Percentiles rank a stretch among this genome's conserved stretches.
phyloP scores from a whole-genome alignment of 1,140 invertebrate species.

The Atta texana region DNA sequence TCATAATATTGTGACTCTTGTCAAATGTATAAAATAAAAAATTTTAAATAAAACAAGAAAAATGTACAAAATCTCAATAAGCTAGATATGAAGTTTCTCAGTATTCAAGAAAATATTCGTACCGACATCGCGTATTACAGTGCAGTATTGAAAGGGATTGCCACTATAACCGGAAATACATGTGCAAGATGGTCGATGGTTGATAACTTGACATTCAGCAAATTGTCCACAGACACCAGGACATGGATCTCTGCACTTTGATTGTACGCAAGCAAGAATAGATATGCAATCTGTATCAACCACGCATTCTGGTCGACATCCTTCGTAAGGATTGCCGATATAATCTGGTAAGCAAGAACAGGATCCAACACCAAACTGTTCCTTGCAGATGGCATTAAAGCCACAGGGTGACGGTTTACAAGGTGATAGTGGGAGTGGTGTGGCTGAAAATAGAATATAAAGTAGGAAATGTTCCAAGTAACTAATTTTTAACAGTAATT shows the following conservation, averaged over 20 bases:
- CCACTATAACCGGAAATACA: constrained; percentile 90
- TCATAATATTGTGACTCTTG: background rate
- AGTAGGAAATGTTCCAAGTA: background rate
- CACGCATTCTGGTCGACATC: constrained; percentile 86
- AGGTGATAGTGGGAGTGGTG: constrained; percentile 76
- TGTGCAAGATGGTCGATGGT: constrained; percentile 89
- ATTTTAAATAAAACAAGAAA: background rate
- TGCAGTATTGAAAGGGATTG: constrained; percentile 88
- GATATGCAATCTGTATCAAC: constrained; percentile 86
- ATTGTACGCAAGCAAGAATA: constrained; percentile 84
- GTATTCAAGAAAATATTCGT: constrained; percentile 34
- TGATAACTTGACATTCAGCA: constrained; percentile 89
- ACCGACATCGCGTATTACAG: constrained; percentile 45
- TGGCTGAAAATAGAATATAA: constrained; percentile 74
- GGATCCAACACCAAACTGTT: constrained; percentile 80
- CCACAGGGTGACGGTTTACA: constrained; percentile 86
- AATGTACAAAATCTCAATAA: constrained; percentile 1
- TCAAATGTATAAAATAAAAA: background rate
- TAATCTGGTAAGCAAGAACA: constrained; percentile 86
- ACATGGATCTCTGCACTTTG: constrained; percentile 86
- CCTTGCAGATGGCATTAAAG: constrained; percentile 85
- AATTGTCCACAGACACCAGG: constrained; percentile 87
- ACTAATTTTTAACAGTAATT: background rate
- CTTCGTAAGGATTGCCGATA: constrained; percentile 87
- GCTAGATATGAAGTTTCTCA: background rate